Evolutionary conservation across 2,113 vertebrate species (phyloP), one percentile per base, ranked within the genome.

Genomic region (Ascaphus truei): DNA sequence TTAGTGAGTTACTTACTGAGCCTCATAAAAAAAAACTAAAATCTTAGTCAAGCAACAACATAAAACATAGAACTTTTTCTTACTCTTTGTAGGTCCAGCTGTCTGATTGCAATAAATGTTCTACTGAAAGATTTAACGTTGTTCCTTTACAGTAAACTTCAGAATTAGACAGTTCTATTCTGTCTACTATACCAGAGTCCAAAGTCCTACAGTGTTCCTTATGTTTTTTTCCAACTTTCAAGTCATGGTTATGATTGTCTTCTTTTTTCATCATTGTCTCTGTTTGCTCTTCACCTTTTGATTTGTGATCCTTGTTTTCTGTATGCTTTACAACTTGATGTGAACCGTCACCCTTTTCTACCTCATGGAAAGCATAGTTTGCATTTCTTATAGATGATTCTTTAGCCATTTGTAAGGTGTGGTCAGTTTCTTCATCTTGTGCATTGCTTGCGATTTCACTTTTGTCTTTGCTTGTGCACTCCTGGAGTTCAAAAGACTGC

Each of bases 11-110:
- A n/a, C n/a, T n/a, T n/a, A n/a, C n/a, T n/a, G n/a, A n/a, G n/a
- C n/a, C n/a, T n/a, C n/a, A n/a, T n/a, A n/a, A n/a, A n/a, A n/a
- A n/a, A n/a, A n/a, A n/a, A n/a, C n/a, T n/a, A n/a, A n/a, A n/a
- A n/a, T n/a, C n/a, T n/a, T n/a, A n/a, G n/a, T n/a, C n/a, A n/a
- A n/a, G n/a, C n/a, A n/a, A n/a, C n/a, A n/a, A n/a, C n/a, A n/a
- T n/a, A n/a, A n/a, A n/a, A n/a, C n/a, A n/a, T n/a, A n/a, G n/a
- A n/a, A n/a, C 1, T 18, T n/a, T 18, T 18, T 4, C 56, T 69
- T 60, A 69, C 66, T 69, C 43, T 51, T 60, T 50, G 15, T 69
- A 69, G 6, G n/a, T 60, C 55, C 66, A 60, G 41, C 20, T 4
- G 36, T 18, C 53, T 3, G 27, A 15, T 30, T 69, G 16, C 12